These are phyloP conservation scores for Entomobrya multifasciata DNA, from an alignment of 2,888 invertebrate genomes.

Conservation along the genomic window DNA sequence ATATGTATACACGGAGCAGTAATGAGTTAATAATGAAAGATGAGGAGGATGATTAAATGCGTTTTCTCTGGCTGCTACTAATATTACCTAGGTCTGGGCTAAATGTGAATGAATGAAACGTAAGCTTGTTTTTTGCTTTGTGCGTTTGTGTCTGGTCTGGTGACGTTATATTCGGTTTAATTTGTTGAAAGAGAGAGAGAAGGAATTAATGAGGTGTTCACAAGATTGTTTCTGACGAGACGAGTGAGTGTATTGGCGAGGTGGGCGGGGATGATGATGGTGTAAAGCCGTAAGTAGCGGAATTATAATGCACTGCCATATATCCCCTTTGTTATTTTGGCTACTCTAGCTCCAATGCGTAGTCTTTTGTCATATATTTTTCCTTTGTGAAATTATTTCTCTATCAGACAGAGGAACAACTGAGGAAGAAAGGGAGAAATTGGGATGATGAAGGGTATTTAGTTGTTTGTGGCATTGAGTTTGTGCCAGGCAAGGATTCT, in stretches of 20 bases:
- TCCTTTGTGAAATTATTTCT: conserved; percentile 20
- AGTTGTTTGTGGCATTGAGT: conserved; percentile 23
- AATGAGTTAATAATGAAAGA: conserved; percentile 62
- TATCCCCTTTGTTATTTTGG: conserved; percentile 30
- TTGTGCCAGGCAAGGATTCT: background rate
- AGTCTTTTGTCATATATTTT: conserved; percentile 43
- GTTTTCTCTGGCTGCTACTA: background rate
- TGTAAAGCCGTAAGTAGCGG: background rate
- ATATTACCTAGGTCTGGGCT: background rate
- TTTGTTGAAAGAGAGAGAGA: conserved; percentile 4
- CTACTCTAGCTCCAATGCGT: too few relatives aligned
- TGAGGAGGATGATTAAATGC: conserved; percentile 54
- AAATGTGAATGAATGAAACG: conserved; percentile 25
- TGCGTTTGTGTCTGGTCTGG: background rate
- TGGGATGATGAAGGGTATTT: conserved; percentile 35
- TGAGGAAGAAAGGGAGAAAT: background rate
- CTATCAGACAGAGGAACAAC: background rate
- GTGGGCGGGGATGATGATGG: background rate
- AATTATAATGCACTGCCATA: background rate
- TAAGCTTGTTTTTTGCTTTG: conserved; percentile 13
- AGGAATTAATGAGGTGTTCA: conserved; percentile 79
- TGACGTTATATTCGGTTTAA: conserved; percentile 23
- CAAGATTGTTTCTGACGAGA: conserved; percentile 71
- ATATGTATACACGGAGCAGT: background rate
- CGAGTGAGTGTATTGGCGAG: background rate